Conservation (phyloP, 2,113 vertebrate species). For the Rhabdornis inornatus region DNA sequence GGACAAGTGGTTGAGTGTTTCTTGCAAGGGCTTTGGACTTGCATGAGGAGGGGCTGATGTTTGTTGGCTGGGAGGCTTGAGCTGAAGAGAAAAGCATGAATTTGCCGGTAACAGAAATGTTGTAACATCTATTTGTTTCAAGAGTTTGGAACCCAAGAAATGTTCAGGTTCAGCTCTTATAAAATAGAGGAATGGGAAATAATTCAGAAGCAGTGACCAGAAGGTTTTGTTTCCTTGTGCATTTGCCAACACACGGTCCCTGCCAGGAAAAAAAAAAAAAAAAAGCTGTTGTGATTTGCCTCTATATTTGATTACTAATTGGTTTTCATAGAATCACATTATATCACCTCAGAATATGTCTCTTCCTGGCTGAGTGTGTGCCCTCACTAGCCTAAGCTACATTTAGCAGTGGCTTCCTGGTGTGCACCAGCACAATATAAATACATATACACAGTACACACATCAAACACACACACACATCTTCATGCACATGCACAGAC, state of each 20-base stretch:
- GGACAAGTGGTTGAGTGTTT: not conserved
- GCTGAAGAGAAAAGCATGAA: not conserved
- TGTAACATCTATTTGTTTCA: not conserved
- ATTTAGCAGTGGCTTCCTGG: not conserved
- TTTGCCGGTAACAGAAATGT: not conserved
- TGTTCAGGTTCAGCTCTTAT: not conserved
- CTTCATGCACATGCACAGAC: not conserved
- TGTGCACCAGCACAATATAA: not conserved
- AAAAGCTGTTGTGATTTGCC: not conserved
- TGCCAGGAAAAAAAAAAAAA: not conserved
- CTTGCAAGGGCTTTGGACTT: not conserved
- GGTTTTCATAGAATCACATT: not conserved
- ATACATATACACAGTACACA: not conserved
- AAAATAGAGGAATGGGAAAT: not conserved
- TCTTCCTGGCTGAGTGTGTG: not conserved
- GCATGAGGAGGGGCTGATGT: fast-evolving
- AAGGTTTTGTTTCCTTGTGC: not conserved
- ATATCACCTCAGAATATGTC: not conserved
- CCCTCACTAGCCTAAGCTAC: not conserved
- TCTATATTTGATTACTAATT: not conserved
- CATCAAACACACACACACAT: not conserved
- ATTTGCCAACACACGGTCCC: not conserved
- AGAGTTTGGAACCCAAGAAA: not conserved
- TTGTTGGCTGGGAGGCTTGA: not conserved
- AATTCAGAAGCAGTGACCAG: not conserved